Percentiles rank a stretch among this genome's conserved stretches.
These are phyloP conservation scores for Calonectris borealis DNA, from an alignment of 2,113 vertebrate genomes.

Conservation along the genomic window DNA sequence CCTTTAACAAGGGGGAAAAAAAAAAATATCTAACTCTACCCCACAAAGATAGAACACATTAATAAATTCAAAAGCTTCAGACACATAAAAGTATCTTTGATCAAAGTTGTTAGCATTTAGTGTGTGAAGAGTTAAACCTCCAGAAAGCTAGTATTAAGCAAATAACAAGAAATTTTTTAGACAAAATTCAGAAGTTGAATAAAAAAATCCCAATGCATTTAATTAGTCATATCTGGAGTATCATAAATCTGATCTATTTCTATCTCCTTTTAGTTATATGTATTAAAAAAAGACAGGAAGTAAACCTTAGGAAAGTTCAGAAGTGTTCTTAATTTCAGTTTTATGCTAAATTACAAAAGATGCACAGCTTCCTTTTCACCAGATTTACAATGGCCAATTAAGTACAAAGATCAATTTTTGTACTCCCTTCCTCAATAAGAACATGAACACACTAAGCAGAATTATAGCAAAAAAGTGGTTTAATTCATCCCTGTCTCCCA, in stretches of 20 bases:
- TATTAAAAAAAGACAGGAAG: neutral
- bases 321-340: neutral
- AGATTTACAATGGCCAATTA: neutral
- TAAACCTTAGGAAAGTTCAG: neutral
- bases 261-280: neutral
- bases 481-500: neutral
- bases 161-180: neutral
- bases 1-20: neutral
- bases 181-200: neutral
- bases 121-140: neutral
- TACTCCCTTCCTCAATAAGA: neutral
- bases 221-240: neutral
- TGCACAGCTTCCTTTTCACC: neutral
- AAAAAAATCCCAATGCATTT: neutral
- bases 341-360: neutral
- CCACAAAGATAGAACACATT: neutral
- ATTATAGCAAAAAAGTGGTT: neutral
- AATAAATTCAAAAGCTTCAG: slow-evolving; percentile 31
- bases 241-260: neutral
- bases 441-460: neutral
- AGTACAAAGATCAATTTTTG: neutral
- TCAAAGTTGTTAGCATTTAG: neutral
- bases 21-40: neutral
- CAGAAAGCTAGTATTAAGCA: neutral
- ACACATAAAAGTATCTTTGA: slow-evolving; percentile 45